phyloP scores from a whole-genome alignment of 2,113 vertebrate species.

The Sapayoa aenigma region DNA sequence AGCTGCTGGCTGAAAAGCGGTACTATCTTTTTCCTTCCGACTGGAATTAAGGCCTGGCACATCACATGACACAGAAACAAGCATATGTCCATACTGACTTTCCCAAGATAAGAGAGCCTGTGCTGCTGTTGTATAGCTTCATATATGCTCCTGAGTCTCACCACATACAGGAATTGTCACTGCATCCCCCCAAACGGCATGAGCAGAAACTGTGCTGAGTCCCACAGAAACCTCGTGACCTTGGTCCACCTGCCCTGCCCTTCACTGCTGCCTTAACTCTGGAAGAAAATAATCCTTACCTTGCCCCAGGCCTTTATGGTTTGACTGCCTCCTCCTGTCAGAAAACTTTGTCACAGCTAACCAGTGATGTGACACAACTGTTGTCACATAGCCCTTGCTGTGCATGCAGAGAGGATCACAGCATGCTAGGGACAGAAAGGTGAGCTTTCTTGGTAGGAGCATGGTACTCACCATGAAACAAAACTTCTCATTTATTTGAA shows the following conservation, averaged over 20 bases:
- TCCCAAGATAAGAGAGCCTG: not conserved
- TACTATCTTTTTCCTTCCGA: not conserved
- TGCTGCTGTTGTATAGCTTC: not conserved
- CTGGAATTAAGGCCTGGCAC: not conserved
- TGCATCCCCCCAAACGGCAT: not conserved
- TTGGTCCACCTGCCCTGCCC: not conserved
- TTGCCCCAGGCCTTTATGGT: not conserved
- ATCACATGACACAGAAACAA: not conserved
- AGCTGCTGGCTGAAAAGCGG: not conserved
- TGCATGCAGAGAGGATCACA: not conserved
- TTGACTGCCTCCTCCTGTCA: not conserved
- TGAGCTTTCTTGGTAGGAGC: not conserved
- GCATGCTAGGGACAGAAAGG: not conserved
- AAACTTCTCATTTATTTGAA: not conserved
- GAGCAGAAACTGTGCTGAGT: not conserved
- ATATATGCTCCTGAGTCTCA: not conserved
- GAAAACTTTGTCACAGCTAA: not conserved
- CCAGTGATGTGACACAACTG: not conserved
- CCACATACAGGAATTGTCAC: not conserved
- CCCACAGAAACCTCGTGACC: not conserved
- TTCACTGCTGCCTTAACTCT: not conserved
- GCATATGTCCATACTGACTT: not conserved
- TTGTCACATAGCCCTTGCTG: not conserved
- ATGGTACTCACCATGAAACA: fast-evolving
- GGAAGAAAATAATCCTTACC: not conserved